Evolutionary conservation across 2,888 invertebrate genomes (phyloP).

Genomic region (Euproctis similis): DNA sequence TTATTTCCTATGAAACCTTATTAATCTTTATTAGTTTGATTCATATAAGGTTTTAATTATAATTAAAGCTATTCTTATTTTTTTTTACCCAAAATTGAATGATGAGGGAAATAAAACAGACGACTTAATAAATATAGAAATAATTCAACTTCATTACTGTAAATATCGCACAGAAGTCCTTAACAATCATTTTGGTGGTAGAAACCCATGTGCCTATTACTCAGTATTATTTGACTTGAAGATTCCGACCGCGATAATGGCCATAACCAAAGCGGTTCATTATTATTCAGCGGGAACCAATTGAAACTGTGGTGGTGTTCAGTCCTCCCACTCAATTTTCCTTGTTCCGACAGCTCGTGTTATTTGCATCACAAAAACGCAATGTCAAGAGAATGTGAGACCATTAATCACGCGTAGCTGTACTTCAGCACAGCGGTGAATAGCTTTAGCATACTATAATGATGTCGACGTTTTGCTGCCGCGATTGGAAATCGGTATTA

Average conservation of each 20-base stretch:
- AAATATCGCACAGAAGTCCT: no score
- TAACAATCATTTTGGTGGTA: no score
- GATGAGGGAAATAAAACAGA: conserved; percentile 10
- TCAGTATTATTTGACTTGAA: conserved; percentile 38
- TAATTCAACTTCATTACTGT: no score
- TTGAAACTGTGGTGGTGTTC: conserved; percentile 70
- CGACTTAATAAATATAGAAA: no score
- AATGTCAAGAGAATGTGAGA: no score
- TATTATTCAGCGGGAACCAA: conserved; percentile 72
- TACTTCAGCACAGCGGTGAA: conserved; percentile 59
- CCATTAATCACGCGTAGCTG: no score
- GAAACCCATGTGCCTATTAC: conserved; percentile 33
- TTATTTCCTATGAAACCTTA: conserved; percentile 24
- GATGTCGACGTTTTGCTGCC: conserved; percentile 58
- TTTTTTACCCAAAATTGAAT: background rate
- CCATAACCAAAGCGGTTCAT: conserved; percentile 63
- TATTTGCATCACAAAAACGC: conserved; percentile 76
- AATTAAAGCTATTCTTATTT: conserved; percentile 4
- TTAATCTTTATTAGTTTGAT: conserved; percentile 18
- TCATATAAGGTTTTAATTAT: conserved; percentile 10
- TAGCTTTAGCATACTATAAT: conserved; percentile 67
- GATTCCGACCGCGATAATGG: conserved; percentile 55
- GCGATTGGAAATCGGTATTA: conserved; percentile 48
- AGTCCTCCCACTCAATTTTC: conserved; percentile 71
- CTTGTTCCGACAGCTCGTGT: conserved; percentile 72